Evolutionary conservation across 2,888 invertebrate genomes (phyloP), one percentile per base, ranked within the genome.

Genomic region (Galerucella calmariensis): DNA sequence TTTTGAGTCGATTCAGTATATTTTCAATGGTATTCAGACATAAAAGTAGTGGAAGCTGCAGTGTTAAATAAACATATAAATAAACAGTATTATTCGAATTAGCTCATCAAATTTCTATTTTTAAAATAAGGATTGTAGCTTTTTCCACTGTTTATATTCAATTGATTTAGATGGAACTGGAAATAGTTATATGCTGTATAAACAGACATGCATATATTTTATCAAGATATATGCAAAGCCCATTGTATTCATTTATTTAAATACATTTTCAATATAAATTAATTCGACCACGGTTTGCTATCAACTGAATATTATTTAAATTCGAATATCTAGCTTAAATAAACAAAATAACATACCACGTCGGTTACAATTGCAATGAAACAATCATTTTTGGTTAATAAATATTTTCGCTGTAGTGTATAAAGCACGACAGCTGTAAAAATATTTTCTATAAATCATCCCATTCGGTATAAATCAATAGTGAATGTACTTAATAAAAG

Each of bases 241-340:
- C n/a, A 69, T 61, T 69, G 61, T 27, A 61, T 61, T 61, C 61
- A 69, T 61, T 69, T n/a, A 48, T 69, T 48, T 48, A n/a, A 69
- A 69, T 61, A 48, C 4, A 61, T 61, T 69, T 69, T 69, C 46
- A 69, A 48, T 27, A 69, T 61, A 46, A 69, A 69, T 69, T 61
- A 46, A 69, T 69, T 69, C 61, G 51, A n/a, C 48, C 27, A n/a
- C n/a, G 48, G 16, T n/a, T 56, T 56, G 20, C 56, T 56, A 56
- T 56, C 20, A 56, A 41, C 35, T 61, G 62, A 62, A 62, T 41
- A 62, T 62, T 62, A 62, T 62, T 41, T 14, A 41, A 62, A 62
- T 14, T 41, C 41, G 62, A 9, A 62, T 62, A n/a, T 62, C 62
- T 41, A 62, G 14, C 16, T 62, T 41, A 41, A 62, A 62, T 20